Base-by-base conservation (phyloP, 2,797 vertebrate genomes). In the Squalus acanthias region DNA sequence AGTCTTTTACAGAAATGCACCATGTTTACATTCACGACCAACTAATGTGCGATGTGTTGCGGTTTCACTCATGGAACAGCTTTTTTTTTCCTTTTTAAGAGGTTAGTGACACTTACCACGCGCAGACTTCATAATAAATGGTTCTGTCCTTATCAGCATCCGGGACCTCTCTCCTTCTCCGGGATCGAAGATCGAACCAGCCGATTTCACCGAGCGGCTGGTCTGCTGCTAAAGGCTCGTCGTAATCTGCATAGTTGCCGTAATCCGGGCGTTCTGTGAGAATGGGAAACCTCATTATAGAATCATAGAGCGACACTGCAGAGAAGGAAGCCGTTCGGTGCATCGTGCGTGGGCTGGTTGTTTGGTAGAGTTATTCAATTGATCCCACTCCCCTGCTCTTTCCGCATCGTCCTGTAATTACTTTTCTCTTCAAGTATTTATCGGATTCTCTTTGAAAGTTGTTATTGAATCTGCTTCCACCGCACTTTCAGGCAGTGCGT, bases 151-250 rank as follows among this genome's bases (percentile, higher is more conserved):
- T 97, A 8, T 92, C 95, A 26, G 76, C n/a, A 70, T 72, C 24
- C 0, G 29, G 79, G 39, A 96, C 96, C 63, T 97, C 97, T 95
- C 98, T 97, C 97, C 97, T 98, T 57, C 97, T 97, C 96, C 98
- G 97, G 13, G 67, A 97, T 74, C 8, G 97, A 57, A 98, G 97
- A 94, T 98, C 98, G 96, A 98, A 97, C 98, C 97, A 98, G 50
- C 97, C 97, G 13, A 97, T 96, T 95, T 74, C 79, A 96, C 97
- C 96, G 20, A 96, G 70, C 0, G 95, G 96, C 63, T 97, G 96
- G 26, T 97, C 53, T 26, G 20, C 67, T 50, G 24, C 8, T 85
- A 29, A 74, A 95, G 8, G 2, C 17, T 60, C 46, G 95, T 3
- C 70, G 9, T 22, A 6, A 0, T 96, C 63, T 0, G 97, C 98